Evolutionary conservation across 1,140 invertebrate genomes (phyloP).

Genomic region (Penaeus japonicus): DNA sequence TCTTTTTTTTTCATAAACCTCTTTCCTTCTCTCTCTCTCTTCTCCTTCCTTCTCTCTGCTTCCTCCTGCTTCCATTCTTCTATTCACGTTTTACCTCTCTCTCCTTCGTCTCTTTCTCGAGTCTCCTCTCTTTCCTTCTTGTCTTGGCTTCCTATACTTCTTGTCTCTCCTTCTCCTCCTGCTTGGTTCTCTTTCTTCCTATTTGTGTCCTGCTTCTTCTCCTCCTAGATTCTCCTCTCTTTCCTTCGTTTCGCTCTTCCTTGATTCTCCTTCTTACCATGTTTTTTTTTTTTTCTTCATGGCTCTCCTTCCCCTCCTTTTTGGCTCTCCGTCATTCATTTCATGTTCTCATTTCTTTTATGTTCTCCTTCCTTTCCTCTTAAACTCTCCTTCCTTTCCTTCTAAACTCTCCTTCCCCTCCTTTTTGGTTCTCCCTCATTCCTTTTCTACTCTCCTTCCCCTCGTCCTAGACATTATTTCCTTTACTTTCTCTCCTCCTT

Average conservation of each 20-base stretch:
- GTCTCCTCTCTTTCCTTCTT: not conserved
- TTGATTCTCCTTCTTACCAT: not conserved
- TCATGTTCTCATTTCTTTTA: not conserved
- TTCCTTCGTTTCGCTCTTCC: not conserved
- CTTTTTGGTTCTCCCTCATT: not conserved
- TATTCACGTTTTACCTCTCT: not conserved
- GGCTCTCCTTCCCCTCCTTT: no score
- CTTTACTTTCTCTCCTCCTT: not conserved
- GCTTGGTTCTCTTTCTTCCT: not conserved
- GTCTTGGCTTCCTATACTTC: not conserved
- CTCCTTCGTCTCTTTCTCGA: not conserved
- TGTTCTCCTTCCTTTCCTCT: not conserved
- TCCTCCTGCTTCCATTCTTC: not conserved
- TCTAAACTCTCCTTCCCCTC: not conserved
- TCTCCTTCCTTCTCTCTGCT: not conserved
- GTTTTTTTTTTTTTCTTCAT: no score
- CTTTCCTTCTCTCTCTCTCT: not conserved
- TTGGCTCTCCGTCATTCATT: not conserved
- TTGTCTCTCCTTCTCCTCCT: not conserved
- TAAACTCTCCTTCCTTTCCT: not conserved
- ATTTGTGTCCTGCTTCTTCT: not conserved
- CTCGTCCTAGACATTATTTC: not conserved
- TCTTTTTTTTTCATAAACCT: not conserved
- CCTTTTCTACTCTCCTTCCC: no score
- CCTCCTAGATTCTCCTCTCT: not conserved